Evolutionary conservation across 2,797 vertebrate species (phyloP).

Genomic region (Bucorvus abyssinicus): DNA sequence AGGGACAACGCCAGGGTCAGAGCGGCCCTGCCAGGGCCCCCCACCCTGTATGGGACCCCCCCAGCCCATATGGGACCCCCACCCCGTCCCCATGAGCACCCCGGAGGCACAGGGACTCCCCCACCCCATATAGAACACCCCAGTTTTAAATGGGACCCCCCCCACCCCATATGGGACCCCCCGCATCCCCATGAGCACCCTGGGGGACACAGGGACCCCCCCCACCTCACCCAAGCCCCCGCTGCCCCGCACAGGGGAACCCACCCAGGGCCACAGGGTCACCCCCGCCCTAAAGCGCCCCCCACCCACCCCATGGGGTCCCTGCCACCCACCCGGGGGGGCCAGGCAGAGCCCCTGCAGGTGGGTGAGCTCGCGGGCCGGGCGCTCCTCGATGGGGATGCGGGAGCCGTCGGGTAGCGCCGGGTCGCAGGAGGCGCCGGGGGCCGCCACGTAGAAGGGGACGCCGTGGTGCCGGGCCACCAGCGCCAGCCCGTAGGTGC

Average conservation of each 20-base stretch:
- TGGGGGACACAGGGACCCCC: neutral
- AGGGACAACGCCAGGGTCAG: too few species aligned
- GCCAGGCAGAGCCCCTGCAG: slow-evolving; percentile 85
- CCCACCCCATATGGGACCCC: neutral
- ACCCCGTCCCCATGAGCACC: too few species aligned
- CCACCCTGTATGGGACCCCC: neutral
- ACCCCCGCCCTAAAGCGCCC: too few species aligned
- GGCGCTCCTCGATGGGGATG: slow-evolving; percentile 90
- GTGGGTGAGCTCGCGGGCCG: slow-evolving; percentile 85
- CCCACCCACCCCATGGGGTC: neutral
- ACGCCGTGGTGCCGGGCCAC: slow-evolving; percentile 86
- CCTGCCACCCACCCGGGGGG: slow-evolving; percentile 42
- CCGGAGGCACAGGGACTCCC: too few species aligned
- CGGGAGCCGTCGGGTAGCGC: slow-evolving; percentile 81
- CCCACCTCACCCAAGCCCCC: too few species aligned
- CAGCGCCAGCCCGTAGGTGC: slow-evolving; percentile 91
- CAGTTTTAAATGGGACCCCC: too few species aligned
- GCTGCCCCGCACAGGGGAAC: too few species aligned
- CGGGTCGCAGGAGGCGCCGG: slow-evolving; percentile 90
- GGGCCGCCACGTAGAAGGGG: slow-evolving; percentile 92
- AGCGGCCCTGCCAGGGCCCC: too few species aligned
- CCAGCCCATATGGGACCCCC: neutral
- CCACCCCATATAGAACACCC: too few species aligned
- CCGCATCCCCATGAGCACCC: too few species aligned
- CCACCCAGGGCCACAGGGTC: too few species aligned